Percentiles rank a stretch among this genome's conserved stretches.
These are phyloP conservation scores for Galeruca laticollis DNA, from an alignment of 2,888 invertebrate species.

Conservation along the genomic window DNA sequence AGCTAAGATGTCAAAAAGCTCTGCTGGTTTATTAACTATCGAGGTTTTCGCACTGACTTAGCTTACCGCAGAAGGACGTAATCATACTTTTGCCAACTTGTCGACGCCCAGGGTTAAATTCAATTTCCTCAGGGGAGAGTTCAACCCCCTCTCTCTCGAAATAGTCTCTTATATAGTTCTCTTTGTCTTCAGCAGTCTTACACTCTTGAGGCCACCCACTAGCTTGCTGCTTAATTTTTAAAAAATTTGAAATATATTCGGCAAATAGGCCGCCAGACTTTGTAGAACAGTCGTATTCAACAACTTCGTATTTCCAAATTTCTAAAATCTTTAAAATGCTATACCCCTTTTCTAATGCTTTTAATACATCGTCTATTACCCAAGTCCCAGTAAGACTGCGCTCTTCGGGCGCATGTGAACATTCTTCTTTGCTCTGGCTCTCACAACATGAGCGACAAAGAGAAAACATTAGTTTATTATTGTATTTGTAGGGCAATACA, in stretches of 20 bases:
- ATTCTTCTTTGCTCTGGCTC: constrained; percentile 43
- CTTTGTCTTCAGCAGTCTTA: constrained; percentile 31
- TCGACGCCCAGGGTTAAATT: constrained; percentile 40
- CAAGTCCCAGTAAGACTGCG: constrained; percentile 54
- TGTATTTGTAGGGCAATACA: constrained; percentile 54
- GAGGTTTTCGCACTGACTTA: no score
- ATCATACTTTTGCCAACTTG: no score
- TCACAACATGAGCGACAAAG: constrained; percentile 56
- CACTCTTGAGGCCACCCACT: constrained; percentile 48
- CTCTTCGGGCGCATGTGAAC: no score
- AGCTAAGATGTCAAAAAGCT: constrained; percentile 11
- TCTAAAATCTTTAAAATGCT: constrained; percentile 53
- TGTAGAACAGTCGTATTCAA: constrained; percentile 44
- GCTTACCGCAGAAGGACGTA: no score
- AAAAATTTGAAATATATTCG: constrained; percentile 52
- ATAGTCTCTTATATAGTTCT: constrained; percentile 40
- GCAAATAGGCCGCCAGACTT: constrained; percentile 52
- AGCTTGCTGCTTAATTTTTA: constrained; percentile 52
- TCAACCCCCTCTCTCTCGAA: constrained; percentile 37
- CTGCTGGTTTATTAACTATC: neutral
- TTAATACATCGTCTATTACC: constrained; percentile 56
- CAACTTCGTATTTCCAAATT: constrained; percentile 58
- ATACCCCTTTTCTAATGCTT: constrained; percentile 56
- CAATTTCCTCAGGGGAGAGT: constrained; percentile 26
- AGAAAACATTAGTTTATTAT: constrained; percentile 53